Evolutionary conservation across 2,113 vertebrate genomes (phyloP), one percentile per base, ranked within the genome.

Genomic region (Clinocottus analis): DNA sequence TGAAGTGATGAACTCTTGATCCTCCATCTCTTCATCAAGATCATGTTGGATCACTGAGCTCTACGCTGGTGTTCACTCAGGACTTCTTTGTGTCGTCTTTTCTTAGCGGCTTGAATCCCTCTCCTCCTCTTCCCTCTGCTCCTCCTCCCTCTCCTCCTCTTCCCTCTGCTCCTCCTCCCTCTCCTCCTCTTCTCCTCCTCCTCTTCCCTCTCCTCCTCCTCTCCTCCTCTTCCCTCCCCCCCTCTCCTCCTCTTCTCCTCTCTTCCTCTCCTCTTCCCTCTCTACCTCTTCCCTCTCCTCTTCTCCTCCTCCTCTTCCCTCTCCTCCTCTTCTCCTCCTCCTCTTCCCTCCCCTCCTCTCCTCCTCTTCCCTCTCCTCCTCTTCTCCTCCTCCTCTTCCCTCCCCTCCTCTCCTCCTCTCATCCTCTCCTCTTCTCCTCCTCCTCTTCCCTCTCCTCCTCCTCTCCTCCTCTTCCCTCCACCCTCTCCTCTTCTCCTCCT

Each of bases 11-110:
- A 87, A 79, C 43, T 33, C 63, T 72, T 83, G 62, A 87, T 86
- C 75, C 53, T 89, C 76, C 62, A 80, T 78, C 49, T 85, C 68
- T 88, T 89, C 82, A 88, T 88, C 82, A 67, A 77, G 70, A 73
- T 81, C 70, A 79, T 87, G 77, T 73, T 33, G 14, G 47, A 63
- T 60, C n/a, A 56, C 72, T 65, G 69, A 12, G 58, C 78, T 82
- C 82, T 59, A 29, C 4, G 45, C 79, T 68, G 11, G 27, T 86
- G 77, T 91, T 91, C 86, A 59, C 85, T 73, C 53, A 31, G 53
- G 75, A 80, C 86, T 82, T 81, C 39, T 65, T 56, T 7, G 33
- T 62, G 8, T 74, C 68, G 47, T 76, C 7, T 78, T 55, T 80
- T 79, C 81, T 88, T 73, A 23, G 11, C 68, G 65, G 75, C 83